These are phyloP conservation scores for Mareca strepera DNA, from an alignment of 2,797 vertebrate genomes.

Conservation along the genomic window DNA sequence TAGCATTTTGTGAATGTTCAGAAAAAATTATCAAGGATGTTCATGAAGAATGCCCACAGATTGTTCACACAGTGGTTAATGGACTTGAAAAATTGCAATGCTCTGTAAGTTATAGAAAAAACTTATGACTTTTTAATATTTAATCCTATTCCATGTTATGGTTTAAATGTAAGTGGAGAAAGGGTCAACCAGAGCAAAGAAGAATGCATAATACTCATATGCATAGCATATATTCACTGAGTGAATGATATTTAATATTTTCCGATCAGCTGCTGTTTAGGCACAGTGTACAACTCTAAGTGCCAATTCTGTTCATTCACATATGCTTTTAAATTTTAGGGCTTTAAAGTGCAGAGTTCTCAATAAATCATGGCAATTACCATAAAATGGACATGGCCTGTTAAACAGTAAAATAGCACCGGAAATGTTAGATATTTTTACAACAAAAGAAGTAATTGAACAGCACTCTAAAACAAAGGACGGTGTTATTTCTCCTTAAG, in stretches of 20 bases:
- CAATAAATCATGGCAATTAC: neutral
- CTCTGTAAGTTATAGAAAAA: neutral
- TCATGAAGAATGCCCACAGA: neutral
- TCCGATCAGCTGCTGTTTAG: neutral
- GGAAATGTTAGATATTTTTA: neutral
- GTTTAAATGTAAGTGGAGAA: neutral
- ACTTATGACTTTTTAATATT: neutral
- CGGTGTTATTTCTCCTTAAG: neutral
- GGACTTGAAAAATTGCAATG: neutral
- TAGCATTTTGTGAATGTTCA: neutral
- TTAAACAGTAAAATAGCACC: neutral
- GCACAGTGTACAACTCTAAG: neutral
- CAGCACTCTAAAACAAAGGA: neutral
- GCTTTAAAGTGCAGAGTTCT: neutral
- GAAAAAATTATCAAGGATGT: neutral
- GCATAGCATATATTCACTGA: neutral
- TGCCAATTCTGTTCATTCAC: neutral
- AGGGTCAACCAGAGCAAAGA: neutral
- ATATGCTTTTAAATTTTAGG: neutral
- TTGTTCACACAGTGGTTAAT: neutral
- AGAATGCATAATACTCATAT: neutral
- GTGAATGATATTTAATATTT: neutral
- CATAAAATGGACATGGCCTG: neutral
- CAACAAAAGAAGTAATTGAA: neutral
- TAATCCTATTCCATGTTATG: neutral